phyloP scores from a whole-genome alignment of 1,140 invertebrate species.

The Nephotettix cincticeps region DNA sequence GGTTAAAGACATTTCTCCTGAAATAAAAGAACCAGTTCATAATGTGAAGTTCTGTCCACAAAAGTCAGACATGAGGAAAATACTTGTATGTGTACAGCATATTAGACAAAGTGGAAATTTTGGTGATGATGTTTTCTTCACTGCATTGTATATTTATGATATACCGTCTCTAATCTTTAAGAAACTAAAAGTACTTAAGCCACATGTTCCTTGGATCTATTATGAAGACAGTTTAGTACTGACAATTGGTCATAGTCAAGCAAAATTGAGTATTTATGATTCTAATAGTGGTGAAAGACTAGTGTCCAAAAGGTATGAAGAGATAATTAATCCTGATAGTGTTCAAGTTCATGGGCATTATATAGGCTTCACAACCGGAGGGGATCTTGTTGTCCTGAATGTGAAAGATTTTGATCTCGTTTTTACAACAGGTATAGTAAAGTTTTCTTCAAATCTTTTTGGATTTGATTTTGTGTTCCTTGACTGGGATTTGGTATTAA shows the following conservation, averaged over 20 bases:
- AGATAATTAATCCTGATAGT: constrained; percentile 7
- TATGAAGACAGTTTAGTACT: neutral
- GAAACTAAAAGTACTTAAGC: neutral
- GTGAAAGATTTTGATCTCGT: neutral
- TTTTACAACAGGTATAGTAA: constrained; percentile 1
- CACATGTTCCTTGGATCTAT: constrained; percentile 7
- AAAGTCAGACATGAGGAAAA: neutral
- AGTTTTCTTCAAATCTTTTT: constrained; percentile 15
- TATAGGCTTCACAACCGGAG: constrained; percentile 6
- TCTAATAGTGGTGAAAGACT: neutral
- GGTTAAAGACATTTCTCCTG: neutral
- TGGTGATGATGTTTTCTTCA: neutral
- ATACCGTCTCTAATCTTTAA: neutral
- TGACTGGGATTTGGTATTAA: neutral
- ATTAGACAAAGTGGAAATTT: neutral
- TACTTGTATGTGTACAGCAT: constrained; percentile 7
- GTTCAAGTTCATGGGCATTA: neutral
- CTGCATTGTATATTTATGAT: neutral
- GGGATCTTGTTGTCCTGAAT: constrained; percentile 3
- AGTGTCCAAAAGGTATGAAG: neutral
- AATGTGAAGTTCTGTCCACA: constrained; percentile 8
- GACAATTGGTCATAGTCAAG: neutral
- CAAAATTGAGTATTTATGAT: neutral
- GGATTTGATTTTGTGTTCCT: constrained; percentile 11
- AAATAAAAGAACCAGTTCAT: neutral